Conservation (phyloP, 2,797 vertebrate genomes). For the Tinamus major region DNA sequence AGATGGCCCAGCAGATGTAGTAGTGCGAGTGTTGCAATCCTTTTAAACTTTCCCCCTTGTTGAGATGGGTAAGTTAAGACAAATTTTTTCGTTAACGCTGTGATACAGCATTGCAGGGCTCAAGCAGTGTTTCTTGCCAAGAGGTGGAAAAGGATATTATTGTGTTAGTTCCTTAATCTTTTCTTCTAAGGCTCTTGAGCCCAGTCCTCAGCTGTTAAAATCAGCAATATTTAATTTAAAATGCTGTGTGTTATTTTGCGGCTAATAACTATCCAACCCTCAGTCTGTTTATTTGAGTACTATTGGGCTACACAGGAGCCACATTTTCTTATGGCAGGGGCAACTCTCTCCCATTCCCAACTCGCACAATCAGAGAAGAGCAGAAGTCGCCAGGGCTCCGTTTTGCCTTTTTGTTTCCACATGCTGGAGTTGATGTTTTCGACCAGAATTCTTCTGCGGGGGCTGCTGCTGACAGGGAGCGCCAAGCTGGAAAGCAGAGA, state of each 20-base stretch:
- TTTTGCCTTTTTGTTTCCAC: not conserved
- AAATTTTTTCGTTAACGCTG: not conserved
- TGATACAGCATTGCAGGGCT: not conserved
- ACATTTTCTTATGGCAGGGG: not conserved
- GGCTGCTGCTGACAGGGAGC: not conserved
- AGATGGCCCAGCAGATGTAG: not conserved
- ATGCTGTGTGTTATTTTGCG: not conserved
- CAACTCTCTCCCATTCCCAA: not conserved
- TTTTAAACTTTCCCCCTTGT: not conserved
- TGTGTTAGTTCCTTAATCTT: not conserved
- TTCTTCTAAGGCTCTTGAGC: not conserved
- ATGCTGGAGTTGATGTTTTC: not conserved
- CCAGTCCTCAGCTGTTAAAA: not conserved
- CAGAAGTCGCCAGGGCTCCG: not conserved
- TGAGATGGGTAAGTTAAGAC: not conserved
- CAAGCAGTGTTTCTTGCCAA: not conserved
- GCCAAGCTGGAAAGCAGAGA: conserved; percentile 41
- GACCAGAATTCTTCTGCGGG: not conserved
- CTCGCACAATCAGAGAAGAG: not conserved
- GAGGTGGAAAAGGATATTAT: not conserved
- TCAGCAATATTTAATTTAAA: not conserved
- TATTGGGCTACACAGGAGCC: not conserved
- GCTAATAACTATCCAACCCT: not conserved
- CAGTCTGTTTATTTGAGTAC: not conserved
- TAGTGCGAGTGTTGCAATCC: not conserved